Base-by-base conservation (phyloP, 2,888 invertebrate genomes). In the Celastrina argiolus region DNA sequence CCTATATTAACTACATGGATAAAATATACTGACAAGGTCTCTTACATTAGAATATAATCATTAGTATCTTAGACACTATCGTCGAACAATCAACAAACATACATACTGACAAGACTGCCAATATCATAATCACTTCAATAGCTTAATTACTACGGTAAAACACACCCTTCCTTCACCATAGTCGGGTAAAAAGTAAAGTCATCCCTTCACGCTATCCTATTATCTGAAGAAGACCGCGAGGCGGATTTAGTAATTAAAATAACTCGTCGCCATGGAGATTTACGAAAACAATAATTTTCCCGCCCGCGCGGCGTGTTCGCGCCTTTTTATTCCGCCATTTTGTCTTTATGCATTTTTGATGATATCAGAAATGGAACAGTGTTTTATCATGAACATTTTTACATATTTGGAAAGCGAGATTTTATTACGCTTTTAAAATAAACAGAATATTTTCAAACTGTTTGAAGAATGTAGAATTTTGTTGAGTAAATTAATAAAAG, bases 301-400 rank as follows among this genome's bases (percentile, higher is more conserved):
- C 31, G 34, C 34, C 8, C 16, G 31, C 58, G 58, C 31, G 28
- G 10, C 16, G 18, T 34, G 34, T 59, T 59, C 31, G 59, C 31
- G 59, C 31, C 51, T 51, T 51, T 51, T 51, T 51, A 51, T 14
- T 10, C 16, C 31, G 16, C 59, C 59, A 59, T 59, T 31, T 31
- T 59, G 59, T 59, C 31, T 59, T 51, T 59, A 59, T 59, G 31
- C 31, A 31, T 59, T 31, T 16, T 59, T 59, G 31, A 59, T 59
- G 59, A 16, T 59, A 34, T 34, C 16, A 59, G 59, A 51, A 51
- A 51, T 51, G 22, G 51, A 59, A 34, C 59, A 59, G 18, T 59
- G 34, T 59, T 59, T 59, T 31, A 59, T 59, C 34, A 31, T 34
- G 16, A 31, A 18, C 18, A 18, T 59, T 18, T 59, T 59, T 59